Percentiles rank a stretch among this genome's conserved stretches.
Conservation (phyloP, 35 echinoderm and acorn worm genomes). For the Hemicentrotus pulcherrimus region DNA sequence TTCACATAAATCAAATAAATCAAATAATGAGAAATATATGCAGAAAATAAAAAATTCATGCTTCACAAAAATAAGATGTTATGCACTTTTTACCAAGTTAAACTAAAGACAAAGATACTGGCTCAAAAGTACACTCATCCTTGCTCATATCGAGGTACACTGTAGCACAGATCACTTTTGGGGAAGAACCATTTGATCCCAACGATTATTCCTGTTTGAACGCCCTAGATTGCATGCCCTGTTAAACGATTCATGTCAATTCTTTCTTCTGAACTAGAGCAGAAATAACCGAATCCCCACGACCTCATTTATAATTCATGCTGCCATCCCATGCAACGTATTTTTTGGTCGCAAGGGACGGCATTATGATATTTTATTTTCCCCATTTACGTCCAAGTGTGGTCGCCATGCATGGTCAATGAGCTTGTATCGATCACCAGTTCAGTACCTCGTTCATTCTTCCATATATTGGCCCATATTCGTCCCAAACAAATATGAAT, state of each 20-base stretch:
- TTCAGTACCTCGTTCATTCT: neutral
- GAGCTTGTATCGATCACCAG: neutral
- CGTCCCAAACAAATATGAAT: too few relatives aligned
- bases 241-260: neutral
- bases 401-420: neutral
- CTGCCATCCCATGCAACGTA: neutral
- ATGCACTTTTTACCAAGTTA: too few relatives aligned
- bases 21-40: too few relatives aligned
- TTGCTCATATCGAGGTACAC: too few relatives aligned
- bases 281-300: neutral
- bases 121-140: too few relatives aligned
- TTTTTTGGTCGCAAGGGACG: neutral
- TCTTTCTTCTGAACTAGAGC: neutral
- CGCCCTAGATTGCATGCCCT: neutral
- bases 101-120: too few relatives aligned
- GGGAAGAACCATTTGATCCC: neutral
- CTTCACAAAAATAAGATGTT: too few relatives aligned
- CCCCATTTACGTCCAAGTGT: neutral
- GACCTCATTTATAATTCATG: neutral
- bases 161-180: too few relatives aligned
- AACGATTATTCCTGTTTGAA: neutral
- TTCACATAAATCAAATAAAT: too few relatives aligned
- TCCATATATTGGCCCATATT: neutral
- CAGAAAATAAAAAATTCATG: too few relatives aligned
- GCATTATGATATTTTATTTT: slow-evolving; percentile 7